These are phyloP conservation scores for Morus bassanus DNA, from an alignment of 2,797 vertebrate genomes.

Conservation along the genomic window DNA sequence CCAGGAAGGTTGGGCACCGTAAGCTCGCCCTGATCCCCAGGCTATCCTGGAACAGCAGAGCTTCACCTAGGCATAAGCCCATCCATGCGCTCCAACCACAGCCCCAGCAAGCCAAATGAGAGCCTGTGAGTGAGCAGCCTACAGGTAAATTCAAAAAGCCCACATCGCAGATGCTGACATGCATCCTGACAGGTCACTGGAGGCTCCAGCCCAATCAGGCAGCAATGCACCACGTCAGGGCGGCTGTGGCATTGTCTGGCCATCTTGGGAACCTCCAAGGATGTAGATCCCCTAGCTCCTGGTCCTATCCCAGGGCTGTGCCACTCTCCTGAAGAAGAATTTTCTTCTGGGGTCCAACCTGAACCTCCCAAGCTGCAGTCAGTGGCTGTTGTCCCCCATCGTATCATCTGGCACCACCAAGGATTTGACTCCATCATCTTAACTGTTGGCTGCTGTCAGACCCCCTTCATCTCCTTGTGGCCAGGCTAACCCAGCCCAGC, in stretches of 20 bases:
- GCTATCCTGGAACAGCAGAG: neutral
- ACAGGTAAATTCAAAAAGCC: neutral
- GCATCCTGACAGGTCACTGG: neutral
- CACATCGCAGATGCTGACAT: neutral
- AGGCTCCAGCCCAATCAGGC: neutral
- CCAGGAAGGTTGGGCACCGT: neutral
- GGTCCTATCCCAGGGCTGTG: neutral
- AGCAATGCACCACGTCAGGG: accelerated
- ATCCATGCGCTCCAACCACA: accelerated
- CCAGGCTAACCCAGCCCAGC: neutral
- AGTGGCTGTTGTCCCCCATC: neutral
- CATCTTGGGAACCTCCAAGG: neutral
- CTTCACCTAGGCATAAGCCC: neutral
- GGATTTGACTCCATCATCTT: neutral
- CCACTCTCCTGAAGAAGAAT: neutral
- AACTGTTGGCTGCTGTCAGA: neutral
- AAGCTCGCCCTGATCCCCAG: neutral
- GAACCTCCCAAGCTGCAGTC: neutral
- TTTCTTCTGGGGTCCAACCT: neutral
- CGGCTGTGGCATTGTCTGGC: accelerated
- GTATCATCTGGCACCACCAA: neutral
- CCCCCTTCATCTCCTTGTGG: neutral
- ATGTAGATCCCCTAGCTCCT: neutral
- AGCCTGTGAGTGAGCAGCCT: neutral
- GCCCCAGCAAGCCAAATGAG: neutral